These are phyloP conservation scores for Brachionus angularis DNA, from an alignment of 1,140 invertebrate species.

Conservation along the genomic window DNA sequence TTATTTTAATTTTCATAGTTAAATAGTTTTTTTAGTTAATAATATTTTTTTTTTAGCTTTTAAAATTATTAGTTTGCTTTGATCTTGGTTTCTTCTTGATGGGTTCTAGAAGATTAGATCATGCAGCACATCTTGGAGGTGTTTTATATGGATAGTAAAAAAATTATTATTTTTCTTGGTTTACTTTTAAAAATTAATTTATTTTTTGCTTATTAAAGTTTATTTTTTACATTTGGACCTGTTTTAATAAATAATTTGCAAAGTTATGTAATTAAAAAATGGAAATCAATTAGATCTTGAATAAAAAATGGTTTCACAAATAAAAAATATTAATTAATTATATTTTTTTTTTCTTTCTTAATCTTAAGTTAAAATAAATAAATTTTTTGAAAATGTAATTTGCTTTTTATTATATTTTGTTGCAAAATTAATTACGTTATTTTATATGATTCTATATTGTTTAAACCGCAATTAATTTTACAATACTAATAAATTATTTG, in stretches of 20 bases:
- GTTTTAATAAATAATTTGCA: slow-evolving; percentile 12
- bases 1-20: not conserved
- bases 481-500: no score
- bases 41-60: not conserved
- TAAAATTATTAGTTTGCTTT: slow-evolving; percentile 6
- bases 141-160: slow-evolving; percentile 21
- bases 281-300: not conserved
- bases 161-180: not conserved
- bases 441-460: no score
- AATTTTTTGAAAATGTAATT: no score
- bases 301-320: no score
- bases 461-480: no score
- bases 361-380: no score
- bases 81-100: not conserved
- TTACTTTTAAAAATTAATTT: no score
- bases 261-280: slow-evolving; percentile 36
- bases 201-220: not conserved
- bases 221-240: slow-evolving; percentile 19
- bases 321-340: no score
- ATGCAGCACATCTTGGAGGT: slow-evolving; percentile 39
- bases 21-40: not conserved
- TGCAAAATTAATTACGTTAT: no score
- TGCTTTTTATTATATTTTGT: no score
- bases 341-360: no score
- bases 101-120: slow-evolving; percentile 25